Evolutionary conservation across 2,888 invertebrate species (phyloP), one percentile per base, ranked within the genome.

Genomic region (Volucella bombylans): DNA sequence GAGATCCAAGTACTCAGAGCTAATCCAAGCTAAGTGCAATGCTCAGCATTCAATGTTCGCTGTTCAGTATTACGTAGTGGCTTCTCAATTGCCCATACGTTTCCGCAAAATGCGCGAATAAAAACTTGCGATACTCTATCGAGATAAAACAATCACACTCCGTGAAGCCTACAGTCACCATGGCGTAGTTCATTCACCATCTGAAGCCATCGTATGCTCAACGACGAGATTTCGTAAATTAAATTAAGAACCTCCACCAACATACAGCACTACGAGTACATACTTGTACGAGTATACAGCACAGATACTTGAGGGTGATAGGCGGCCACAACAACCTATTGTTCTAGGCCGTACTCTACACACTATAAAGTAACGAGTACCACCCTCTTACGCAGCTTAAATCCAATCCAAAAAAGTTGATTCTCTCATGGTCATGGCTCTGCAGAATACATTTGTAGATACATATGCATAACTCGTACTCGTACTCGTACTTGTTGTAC

Each of bases 81-180:
- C 76, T 72, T 77, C 81, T 81, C 81, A 85, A 85, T 85, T 85
- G 68, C 72, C 85, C 76, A 81, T 85, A 81, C 71, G 64, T 85
- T 85, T 85, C 85, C 85, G 85, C 85, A 85, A 31, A 85, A 72
- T 85, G 85, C 71, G 81, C 85, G 72, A 76, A 85, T 68, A 76
- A 62, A 72, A 61, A 43, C 62, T 57, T 62, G 41, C 61, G 85
- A 80, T 77, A 67, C 64, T 52, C 55, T 47, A 23, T 43, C 38
- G 31, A 76, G 85, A 85, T 85, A 77, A 85, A 71, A 55, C 76
- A 85, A 72, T 85, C 81, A 81, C 85, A 85, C 81, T 85, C 85
- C 81, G 81, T 81, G 85, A 85, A 81, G 50, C 54, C 23, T 64
- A 41, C 31, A 23, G 49, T 23, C 71, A 59, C 57, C 67, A 43